Percentiles rank a stretch among this genome's conserved stretches.
These are phyloP conservation scores for Carcina quercana DNA, from an alignment of 2,888 invertebrate species.

Conservation along the genomic window DNA sequence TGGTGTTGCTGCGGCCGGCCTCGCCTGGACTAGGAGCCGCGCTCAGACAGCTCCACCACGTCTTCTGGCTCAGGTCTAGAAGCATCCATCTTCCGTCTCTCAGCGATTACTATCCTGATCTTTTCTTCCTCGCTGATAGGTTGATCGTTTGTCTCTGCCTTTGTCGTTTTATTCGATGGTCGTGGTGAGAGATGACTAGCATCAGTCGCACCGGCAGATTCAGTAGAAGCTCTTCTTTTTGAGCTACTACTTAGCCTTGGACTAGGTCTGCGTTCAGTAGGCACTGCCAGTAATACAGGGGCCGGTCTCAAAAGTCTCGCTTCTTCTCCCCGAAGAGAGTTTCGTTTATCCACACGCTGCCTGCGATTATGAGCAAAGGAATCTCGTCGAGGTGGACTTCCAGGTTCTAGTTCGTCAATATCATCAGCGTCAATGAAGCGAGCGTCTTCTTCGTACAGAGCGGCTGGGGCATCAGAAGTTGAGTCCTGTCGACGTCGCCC, in stretches of 20 bases:
- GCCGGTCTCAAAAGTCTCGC: conserved; percentile 58
- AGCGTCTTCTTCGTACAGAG: conserved; percentile 69
- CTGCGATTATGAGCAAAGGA: conserved; percentile 67
- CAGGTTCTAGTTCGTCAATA: conserved; percentile 61
- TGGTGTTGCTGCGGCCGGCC: conserved; percentile 70
- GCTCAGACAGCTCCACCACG: conserved; percentile 55
- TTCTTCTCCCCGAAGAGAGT: conserved; percentile 61
- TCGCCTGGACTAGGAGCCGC: conserved; percentile 69
- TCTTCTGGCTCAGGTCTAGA: conserved; percentile 48
- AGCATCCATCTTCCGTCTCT: conserved; percentile 74
- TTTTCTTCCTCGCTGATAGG: conserved; percentile 65
- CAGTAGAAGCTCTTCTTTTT: conserved; percentile 46
- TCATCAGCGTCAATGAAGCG: conserved; percentile 77
- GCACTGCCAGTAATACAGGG: conserved; percentile 49
- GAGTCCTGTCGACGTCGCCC: conserved; percentile 67
- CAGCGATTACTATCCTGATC: conserved; percentile 76
- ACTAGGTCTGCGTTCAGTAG: conserved; percentile 40
- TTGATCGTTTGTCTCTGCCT: conserved; percentile 34
- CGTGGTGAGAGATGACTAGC: conserved; percentile 32
- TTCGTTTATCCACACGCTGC: conserved; percentile 58
- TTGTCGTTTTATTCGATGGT: conserved; percentile 27
- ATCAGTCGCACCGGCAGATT: conserved; percentile 42
- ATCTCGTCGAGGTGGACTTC: conserved; percentile 61
- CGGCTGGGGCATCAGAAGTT: conserved; percentile 53
- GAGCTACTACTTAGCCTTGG: conserved; percentile 33